Conservation (phyloP, 2,797 vertebrate genomes). For the Mus caroli region DNA sequence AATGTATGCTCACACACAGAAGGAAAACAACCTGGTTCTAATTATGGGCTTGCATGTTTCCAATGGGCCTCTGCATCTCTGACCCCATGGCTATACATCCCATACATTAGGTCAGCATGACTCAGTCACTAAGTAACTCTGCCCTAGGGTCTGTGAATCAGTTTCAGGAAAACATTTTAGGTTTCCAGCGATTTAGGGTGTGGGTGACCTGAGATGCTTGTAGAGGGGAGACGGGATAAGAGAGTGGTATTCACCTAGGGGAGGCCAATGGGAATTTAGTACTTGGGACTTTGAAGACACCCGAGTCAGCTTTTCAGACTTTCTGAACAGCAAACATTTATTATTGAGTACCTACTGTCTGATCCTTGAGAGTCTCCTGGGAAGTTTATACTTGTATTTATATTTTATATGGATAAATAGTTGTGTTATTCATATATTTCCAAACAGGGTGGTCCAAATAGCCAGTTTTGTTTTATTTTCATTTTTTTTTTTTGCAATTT, state of each 20-base stretch:
- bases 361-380: neutral
- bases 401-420: neutral
- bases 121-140: neutral
- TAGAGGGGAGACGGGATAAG: neutral
- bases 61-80: neutral
- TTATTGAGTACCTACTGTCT: neutral
- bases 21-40: neutral
- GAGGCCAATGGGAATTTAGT: neutral
- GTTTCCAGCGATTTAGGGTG: neutral
- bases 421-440: neutral
- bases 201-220: neutral
- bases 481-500: too few species aligned
- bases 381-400: neutral
- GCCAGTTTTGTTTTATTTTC: constrained; percentile 19
- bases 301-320: neutral
- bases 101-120: neutral
- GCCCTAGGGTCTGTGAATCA: neutral
- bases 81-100: neutral
- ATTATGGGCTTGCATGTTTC: neutral
- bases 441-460: neutral
- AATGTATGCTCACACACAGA: neutral
- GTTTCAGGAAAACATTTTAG: neutral
- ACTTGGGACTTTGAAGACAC: neutral
- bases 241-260: neutral
- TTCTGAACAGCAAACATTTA: neutral